A percentile compares a stretch with the other conserved stretches of the same genome.
Evolutionary conservation across 2,113 vertebrate genomes (phyloP).

Genomic region (Lucifuga dentata): DNA sequence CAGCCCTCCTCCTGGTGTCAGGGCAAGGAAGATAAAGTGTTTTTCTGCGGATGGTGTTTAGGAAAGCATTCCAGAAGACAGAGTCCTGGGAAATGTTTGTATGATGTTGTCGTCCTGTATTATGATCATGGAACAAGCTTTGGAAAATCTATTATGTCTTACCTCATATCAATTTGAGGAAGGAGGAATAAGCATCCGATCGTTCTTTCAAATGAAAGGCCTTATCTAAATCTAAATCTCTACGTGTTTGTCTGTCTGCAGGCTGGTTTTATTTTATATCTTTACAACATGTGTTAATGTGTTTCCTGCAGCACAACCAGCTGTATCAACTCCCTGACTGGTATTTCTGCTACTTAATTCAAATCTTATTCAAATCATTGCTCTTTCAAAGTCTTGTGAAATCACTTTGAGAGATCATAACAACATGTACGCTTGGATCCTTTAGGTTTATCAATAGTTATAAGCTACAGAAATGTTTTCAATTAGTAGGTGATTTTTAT

Average conservation of each 20-base stretch:
- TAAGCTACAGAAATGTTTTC: neutral
- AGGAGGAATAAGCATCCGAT: slow-evolving; percentile 21
- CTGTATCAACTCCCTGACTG: too few species aligned
- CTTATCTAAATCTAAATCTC: slow-evolving; percentile 4
- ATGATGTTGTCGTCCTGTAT: slow-evolving; percentile 63
- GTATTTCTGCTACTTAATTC: neutral
- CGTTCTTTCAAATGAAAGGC: slow-evolving; percentile 12
- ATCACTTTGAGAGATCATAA: neutral
- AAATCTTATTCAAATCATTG: neutral
- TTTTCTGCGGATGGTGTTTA: slow-evolving; percentile 74
- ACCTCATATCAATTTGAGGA: slow-evolving; percentile 32
- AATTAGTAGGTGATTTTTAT: neutral
- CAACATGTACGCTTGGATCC: neutral
- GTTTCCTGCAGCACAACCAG: too few species aligned
- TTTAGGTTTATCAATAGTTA: neutral
- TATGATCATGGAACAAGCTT: slow-evolving; percentile 55
- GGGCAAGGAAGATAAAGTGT: slow-evolving; percentile 58
- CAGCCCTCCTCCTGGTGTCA: slow-evolving; percentile 72
- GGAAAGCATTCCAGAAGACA: slow-evolving; percentile 72
- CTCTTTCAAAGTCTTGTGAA: neutral
- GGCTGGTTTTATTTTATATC: slow-evolving; percentile 1
- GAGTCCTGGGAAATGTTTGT: slow-evolving; percentile 75
- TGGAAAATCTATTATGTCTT: slow-evolving; percentile 57
- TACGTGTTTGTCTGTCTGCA: neutral
- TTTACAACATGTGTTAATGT: neutral